These are phyloP conservation scores for Malurus splendens DNA, from an alignment of 2,797 vertebrate genomes.

Conservation along the genomic window DNA sequence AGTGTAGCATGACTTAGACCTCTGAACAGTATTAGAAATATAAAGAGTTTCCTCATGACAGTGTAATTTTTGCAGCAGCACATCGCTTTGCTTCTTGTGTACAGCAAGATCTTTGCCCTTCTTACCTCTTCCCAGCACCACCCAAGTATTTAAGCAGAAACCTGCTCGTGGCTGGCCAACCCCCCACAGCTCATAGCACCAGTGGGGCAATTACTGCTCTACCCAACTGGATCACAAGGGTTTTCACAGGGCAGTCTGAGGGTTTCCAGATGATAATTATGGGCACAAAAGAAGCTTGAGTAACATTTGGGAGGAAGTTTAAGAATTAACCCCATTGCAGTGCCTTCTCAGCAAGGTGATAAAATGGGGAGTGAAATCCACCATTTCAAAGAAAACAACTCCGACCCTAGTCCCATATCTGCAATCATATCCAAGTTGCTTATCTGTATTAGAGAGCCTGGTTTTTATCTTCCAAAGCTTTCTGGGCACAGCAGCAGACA, in stretches of 20 bases:
- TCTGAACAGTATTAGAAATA: constrained; percentile 12
- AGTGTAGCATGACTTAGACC: neutral
- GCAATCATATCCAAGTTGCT: neutral
- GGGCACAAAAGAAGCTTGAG: neutral
- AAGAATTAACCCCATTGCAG: neutral
- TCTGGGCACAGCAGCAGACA: neutral
- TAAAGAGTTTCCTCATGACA: neutral
- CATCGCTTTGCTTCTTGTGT: neutral
- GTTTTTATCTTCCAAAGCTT: neutral
- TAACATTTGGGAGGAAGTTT: neutral
- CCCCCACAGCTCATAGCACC: accelerated
- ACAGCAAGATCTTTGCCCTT: neutral
- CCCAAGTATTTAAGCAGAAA: neutral
- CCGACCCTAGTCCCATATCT: neutral
- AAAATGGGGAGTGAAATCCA: neutral
- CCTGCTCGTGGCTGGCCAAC: neutral
- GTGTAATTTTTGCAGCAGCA: neutral
- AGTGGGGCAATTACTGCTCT: neutral
- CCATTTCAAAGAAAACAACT: neutral
- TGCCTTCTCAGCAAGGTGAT: neutral
- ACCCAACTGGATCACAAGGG: neutral
- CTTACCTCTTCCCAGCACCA: neutral
- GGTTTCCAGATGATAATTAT: neutral
- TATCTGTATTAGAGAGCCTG: neutral
- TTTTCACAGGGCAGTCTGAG: neutral